Base-by-base conservation (phyloP, 2,797 vertebrate genomes). In the Mormyrus proboscirostris region DNA sequence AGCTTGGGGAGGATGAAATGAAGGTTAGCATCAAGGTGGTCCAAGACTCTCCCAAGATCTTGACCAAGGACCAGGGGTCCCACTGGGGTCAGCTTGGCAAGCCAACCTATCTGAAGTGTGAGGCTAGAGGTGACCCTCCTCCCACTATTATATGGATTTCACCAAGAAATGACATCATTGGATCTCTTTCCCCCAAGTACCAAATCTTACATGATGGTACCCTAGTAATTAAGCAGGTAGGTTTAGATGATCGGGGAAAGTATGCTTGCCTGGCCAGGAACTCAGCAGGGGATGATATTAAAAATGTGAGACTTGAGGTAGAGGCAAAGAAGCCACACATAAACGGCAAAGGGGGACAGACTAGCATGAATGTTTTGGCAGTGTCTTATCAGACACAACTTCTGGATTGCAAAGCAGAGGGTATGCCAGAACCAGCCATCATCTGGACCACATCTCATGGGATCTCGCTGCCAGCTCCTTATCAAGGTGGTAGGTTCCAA, bases 1-100 rank as follows among this genome's bases (percentile, higher is more conserved):
- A 95, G 90, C 92, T 96, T 8, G 96, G 96, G 55, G 95, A 94
- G 91, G 96, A 96, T 12, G 95, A 96, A 91, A 95, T 94, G 93
- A 96, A 95, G 92, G 93, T 96, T 12, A 96, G 92, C 1, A 93
- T 97, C 44, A 94, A 91, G 91, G 94, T 97, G 57, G 93, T 92
- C 59, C 93, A 94, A 4, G 94, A 94, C 65, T 92, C 93, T 90
- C 95, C 95, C 3, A 93, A 89, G 83, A 95, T 95, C 89, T 89
- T 44, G 82, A 93, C 89, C 0, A 95, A 94, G 90, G 93, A 94
- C 1, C 94, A 94, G 29, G 90, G 91, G 0, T 55, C 90, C 6
- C 89, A 95, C 29, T 93, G 9, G 4, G 94, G 91, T 8, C 93
- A 92, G 55, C 90, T 96, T 79, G 95, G 96, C 41, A 93, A 95